Conservation (phyloP, 2,888 invertebrate species). For the Melanargia galathea region DNA sequence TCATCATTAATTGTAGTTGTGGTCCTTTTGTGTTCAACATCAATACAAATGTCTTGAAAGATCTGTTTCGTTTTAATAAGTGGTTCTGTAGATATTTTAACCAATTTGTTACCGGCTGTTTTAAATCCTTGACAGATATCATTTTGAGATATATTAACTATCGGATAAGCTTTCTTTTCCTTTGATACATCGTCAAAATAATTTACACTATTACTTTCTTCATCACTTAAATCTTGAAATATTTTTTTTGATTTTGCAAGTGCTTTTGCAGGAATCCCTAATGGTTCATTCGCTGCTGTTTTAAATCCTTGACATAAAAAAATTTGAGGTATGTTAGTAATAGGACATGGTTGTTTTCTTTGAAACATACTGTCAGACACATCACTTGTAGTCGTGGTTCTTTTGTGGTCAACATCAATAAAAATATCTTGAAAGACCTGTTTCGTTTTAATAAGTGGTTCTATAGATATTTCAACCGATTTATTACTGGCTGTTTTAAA, state of each 20-base stretch:
- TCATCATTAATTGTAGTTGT: no score
- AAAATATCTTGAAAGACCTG: background rate
- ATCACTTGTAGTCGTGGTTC: no score
- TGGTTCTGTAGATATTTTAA: conserved; percentile 44
- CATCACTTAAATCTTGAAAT: conserved; percentile 47
- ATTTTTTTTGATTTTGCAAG: conserved; percentile 54
- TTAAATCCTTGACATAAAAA: conserved; percentile 45
- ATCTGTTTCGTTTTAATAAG: background rate
- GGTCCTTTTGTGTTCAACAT: no score
- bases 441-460: background rate
- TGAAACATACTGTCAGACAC: background rate
- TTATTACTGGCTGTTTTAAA: conserved; percentile 48
- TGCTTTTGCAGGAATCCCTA: conserved; percentile 52
- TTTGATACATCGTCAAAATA: background rate
- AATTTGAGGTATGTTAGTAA: background rate
- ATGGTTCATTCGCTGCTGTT: conserved; percentile 52
- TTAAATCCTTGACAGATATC: conserved; percentile 45
- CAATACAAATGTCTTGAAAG: background rate
- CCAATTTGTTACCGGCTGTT: conserved; percentile 52
- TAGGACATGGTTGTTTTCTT: background rate
- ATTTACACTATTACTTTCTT: background rate
- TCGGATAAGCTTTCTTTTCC: background rate
- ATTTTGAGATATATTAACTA: background rate
- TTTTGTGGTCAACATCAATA: no score
- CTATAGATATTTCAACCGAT: background rate